Percentiles rank a stretch among this genome's conserved stretches.
phyloP scores from a whole-genome alignment of 2,888 invertebrate genomes.

The Sphaerophoria taeniata region DNA sequence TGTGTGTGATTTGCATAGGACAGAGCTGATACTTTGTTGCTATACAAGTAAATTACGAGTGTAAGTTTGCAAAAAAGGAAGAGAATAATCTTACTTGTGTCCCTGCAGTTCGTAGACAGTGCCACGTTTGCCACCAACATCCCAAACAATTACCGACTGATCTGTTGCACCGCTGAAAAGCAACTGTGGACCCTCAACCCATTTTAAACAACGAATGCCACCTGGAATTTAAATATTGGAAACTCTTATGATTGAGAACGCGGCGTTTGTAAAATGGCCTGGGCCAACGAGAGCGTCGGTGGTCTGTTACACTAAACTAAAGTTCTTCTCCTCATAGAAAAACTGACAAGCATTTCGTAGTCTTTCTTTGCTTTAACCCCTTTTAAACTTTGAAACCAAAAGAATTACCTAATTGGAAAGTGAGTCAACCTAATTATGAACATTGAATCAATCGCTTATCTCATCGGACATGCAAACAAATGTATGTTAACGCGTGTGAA shows the following conservation, averaged over 20 bases:
- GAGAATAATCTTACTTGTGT: constrained; percentile 88
- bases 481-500: not conserved
- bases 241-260: too few species aligned
- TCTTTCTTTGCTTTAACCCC: not conserved
- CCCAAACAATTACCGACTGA: constrained; percentile 98
- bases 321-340: too few species aligned
- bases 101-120: constrained; percentile 98
- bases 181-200: constrained; percentile 95
- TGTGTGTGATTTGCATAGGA: constrained; percentile 92
- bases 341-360: not conserved
- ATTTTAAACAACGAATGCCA: constrained; percentile 91
- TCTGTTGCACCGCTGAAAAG: constrained; percentile 98
- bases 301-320: too few species aligned
- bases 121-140: constrained; percentile 98
- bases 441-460: not conserved
- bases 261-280: too few species aligned
- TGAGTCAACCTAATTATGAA: not conserved
- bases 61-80: not conserved
- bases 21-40: constrained; percentile 95
- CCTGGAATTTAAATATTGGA: constrained; percentile 74
- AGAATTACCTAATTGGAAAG: not conserved
- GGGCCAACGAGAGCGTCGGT: too few species aligned
- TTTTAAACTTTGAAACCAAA: not conserved
- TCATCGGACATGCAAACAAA: not conserved
- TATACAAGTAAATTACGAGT: constrained; percentile 80